Base-by-base conservation (phyloP, 2,113 vertebrate species). In the Sprattus sprattus region DNA sequence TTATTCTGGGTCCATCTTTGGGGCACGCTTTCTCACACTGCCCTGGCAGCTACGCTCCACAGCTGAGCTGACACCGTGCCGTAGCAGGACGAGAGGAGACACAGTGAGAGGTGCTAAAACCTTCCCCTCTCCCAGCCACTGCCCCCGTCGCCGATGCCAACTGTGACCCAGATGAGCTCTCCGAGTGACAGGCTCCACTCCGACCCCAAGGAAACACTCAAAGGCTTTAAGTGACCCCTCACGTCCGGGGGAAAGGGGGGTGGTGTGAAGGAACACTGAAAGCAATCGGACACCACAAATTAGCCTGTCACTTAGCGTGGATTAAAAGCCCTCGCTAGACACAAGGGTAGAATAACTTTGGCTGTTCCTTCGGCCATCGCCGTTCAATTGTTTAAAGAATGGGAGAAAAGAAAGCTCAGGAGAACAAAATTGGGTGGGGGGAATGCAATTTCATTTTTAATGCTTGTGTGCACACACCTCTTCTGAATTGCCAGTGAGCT, bases 201-300 rank as follows among this genome's bases (percentile, higher is more conserved):
- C 81, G 54, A 39, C 44, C 85, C 87, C 92, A 86, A 90, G 90
- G 87, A 67, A 92, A 89, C 86, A 25, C 57, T 25, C 20, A 1
- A 25, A 22, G 82, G 85, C 78, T 86, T 90, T 91, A 90, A 88
- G 88, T 88, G 90, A 82, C 50, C 81, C 88, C 64, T 83, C 50
- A 82, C 87, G 47, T 90, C 90, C 86, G 22, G 57, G 57, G 57
- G 20, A 8, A 22, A 9, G 20, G 57, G 57, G 92, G 90, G 84
- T 67, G 82, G 82, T 87, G 87, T 87, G 86, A 92, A 91, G 85
- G 86, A 88, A 89, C 91, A 78, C 82, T 89, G 88, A 90, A 93
- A 93, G 93, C 89, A 92, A 93, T 94, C 91, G 92, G 91, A 94
- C 92, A 87, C 91, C 90, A 88, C 90, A 92, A 94, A 95, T 94